Percentiles rank a stretch among this genome's conserved stretches.
Conservation (phyloP, 1,140 invertebrate genomes). For the Drosophila sp. region DNA sequence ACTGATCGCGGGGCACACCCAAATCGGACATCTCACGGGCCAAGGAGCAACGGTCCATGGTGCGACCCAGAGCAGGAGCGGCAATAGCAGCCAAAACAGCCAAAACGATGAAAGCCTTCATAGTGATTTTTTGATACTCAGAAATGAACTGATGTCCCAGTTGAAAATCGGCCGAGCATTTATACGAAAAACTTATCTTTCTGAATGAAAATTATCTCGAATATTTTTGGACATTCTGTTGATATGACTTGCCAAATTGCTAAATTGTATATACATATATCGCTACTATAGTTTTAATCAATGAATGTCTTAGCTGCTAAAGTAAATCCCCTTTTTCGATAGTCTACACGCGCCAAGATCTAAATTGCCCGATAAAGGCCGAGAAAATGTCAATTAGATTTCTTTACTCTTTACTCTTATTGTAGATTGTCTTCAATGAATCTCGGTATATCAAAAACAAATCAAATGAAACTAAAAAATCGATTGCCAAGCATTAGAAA, state of each 20-base stretch:
- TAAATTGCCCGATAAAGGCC: neutral
- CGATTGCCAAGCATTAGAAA: too few relatives aligned
- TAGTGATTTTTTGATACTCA: slow-evolving; percentile 19
- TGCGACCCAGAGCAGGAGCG: slow-evolving; percentile 25
- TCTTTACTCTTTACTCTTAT: neutral
- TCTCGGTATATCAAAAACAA: neutral
- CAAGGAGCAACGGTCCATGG: slow-evolving; percentile 52
- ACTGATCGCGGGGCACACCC: slow-evolving; percentile 47
- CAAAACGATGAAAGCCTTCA: slow-evolving; percentile 58
- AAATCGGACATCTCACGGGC: slow-evolving; percentile 48
- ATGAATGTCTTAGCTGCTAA: neutral
- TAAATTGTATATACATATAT: neutral
- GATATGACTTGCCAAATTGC: neutral
- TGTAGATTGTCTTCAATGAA: neutral
- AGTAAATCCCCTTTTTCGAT: slow-evolving; percentile 6
- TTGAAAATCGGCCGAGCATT: slow-evolving; percentile 12
- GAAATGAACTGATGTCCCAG: slow-evolving; percentile 32
- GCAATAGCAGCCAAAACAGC: slow-evolving; percentile 34
- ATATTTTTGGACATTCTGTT: neutral
- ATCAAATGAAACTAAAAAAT: neutral
- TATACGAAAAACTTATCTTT: slow-evolving; percentile 5
- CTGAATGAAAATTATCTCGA: slow-evolving; percentile 26
- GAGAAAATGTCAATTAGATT: neutral
- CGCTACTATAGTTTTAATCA: neutral
- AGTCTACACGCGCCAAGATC: slow-evolving; percentile 2